These are phyloP conservation scores for Phaethon lepturus DNA, from an alignment of 2,113 vertebrate species.

Conservation along the genomic window DNA sequence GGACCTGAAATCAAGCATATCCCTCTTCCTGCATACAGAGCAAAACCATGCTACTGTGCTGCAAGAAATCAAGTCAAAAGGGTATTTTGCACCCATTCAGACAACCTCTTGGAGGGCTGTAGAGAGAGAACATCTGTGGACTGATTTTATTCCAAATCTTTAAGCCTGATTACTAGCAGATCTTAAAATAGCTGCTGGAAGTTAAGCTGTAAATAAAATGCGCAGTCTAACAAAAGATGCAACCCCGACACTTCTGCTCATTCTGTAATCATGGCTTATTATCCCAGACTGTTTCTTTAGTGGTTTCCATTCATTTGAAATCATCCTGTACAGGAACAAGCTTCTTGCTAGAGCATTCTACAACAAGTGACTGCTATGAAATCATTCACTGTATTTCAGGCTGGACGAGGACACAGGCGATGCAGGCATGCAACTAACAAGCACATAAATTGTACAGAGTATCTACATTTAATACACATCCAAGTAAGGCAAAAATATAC, in stretches of 20 bases:
- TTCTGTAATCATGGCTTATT: slow-evolving; percentile 43
- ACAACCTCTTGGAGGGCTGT: not conserved
- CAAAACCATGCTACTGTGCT: not conserved
- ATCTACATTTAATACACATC: not conserved
- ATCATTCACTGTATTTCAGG: not conserved
- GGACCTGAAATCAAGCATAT: not conserved
- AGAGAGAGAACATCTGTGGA: slow-evolving; percentile 39
- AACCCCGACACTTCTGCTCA: slow-evolving; percentile 4
- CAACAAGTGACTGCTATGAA: not conserved
- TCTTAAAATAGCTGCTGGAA: slow-evolving; percentile 48
- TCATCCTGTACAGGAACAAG: not conserved
- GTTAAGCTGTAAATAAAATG: slow-evolving; percentile 31
- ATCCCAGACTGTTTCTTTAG: not conserved
- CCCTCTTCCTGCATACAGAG: not conserved
- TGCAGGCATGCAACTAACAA: not conserved
- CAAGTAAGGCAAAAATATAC: not conserved
- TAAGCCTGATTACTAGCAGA: slow-evolving; percentile 23
- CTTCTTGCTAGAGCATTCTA: not conserved
- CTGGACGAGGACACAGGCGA: not conserved
- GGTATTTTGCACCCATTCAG: slow-evolving; percentile 38
- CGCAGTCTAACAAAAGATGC: slow-evolving; percentile 31
- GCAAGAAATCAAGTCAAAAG: slow-evolving; percentile 2
- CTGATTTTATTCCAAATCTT: not conserved
- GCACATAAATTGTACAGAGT: not conserved
- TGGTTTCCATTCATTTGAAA: not conserved